Percentiles rank a stretch among this genome's conserved stretches.
Evolutionary conservation across 2,113 vertebrate species (phyloP).

Genomic region (Perca fluviatilis): DNA sequence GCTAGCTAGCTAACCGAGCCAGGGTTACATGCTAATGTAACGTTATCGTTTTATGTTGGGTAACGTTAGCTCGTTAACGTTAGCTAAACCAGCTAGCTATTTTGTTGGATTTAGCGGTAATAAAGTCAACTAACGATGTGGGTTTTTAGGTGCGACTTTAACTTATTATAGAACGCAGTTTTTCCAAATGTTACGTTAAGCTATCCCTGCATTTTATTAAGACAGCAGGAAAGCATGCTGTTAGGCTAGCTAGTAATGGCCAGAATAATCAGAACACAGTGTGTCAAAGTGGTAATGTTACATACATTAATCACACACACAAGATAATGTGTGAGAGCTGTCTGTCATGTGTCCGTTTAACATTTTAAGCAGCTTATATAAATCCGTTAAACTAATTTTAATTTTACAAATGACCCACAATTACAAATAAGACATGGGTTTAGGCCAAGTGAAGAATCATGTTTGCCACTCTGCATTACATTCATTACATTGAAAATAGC

Average conservation of each 20-base stretch:
- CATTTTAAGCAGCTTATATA: background rate
- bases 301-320: background rate
- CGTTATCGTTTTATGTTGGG: background rate
- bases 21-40: background rate
- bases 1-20: constrained; percentile 22
- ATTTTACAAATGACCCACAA: background rate
- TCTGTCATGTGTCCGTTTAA: background rate
- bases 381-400: background rate
- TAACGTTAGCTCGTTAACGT: background rate
- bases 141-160: background rate
- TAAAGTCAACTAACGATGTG: background rate
- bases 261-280: background rate
- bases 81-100: background rate
- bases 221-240: background rate
- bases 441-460: background rate
- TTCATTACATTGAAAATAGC: background rate
- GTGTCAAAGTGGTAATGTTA: background rate
- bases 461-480: background rate
- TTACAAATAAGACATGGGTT: background rate
- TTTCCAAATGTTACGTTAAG: background rate
- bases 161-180: background rate
- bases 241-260: background rate
- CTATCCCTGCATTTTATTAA: background rate
- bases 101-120: background rate
- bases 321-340: background rate